Percentiles rank a stretch among this genome's conserved stretches.
These are phyloP conservation scores for Nomada fucata DNA, from an alignment of 2,888 invertebrate genomes.

Conservation along the genomic window DNA sequence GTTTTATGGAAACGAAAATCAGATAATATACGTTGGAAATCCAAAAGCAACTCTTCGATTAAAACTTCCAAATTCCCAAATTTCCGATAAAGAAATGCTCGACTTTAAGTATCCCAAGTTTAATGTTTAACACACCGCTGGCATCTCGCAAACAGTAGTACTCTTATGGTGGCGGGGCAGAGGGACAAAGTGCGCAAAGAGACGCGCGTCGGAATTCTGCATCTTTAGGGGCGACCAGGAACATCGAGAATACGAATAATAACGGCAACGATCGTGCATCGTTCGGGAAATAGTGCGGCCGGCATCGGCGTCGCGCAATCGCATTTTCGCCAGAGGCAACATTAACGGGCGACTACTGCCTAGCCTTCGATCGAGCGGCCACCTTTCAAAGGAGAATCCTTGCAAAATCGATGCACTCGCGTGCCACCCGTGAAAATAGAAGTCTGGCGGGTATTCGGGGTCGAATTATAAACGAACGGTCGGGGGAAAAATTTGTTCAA, in stretches of 20 bases:
- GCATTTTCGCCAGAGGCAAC: no score
- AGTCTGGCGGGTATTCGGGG: neutral
- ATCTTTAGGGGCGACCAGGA: neutral
- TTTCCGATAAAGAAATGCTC: no score
- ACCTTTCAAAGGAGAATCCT: neutral
- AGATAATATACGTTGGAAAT: neutral
- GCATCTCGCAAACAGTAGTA: no score
- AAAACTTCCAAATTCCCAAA: no score
- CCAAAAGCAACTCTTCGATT: no score
- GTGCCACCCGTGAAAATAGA: neutral
- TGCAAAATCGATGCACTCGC: neutral
- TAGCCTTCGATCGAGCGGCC: neutral
- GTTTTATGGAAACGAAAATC: neutral
- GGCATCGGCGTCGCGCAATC: slow-evolving; percentile 34
- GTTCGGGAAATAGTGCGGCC: neutral
- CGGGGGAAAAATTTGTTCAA: no score
- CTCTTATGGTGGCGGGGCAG: neutral
- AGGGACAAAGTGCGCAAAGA: neutral
- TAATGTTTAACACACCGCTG: no score
- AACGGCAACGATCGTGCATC: slow-evolving; percentile 16
- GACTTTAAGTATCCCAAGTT: no score
- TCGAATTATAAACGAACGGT: neutral
- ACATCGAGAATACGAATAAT: neutral
- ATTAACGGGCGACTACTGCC: slow-evolving; percentile 13
- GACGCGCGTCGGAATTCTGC: neutral